Conservation (phyloP, 2,797 vertebrate species). For the Hephaestus fuliginosus region DNA sequence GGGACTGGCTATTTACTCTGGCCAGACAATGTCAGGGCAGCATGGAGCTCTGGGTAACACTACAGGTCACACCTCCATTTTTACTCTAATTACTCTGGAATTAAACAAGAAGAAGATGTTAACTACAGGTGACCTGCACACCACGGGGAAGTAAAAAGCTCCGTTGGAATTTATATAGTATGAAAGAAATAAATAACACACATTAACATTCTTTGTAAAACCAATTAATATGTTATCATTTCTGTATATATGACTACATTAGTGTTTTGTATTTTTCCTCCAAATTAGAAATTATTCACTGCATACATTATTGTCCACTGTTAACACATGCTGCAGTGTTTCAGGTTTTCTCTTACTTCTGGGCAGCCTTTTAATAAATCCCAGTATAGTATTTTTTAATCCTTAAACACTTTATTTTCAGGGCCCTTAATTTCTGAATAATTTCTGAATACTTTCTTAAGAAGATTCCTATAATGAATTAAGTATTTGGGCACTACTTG, state of each 20-base stretch:
- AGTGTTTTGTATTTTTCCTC: background rate
- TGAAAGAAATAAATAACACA: background rate
- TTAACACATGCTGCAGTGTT: background rate
- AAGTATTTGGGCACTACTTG: too few relatives aligned
- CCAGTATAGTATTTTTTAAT: too few relatives aligned
- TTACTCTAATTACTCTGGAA: constrained; percentile 54
- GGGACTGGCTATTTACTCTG: constrained; percentile 83
- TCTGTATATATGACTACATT: background rate
- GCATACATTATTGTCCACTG: background rate
- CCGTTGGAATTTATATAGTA: background rate
- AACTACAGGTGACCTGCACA: constrained; percentile 34
- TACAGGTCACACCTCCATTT: constrained; percentile 38
- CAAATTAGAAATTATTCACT: background rate
- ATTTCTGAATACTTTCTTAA: too few relatives aligned
- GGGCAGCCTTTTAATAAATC: background rate
- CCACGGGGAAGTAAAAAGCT: background rate
- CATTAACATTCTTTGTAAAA: background rate
- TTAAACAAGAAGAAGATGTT: constrained; percentile 41
- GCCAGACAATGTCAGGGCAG: constrained; percentile 38
- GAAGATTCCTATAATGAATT: too few relatives aligned
- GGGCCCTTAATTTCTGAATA: too few relatives aligned
- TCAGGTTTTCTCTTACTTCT: background rate
- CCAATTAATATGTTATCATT: background rate
- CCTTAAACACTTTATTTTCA: too few relatives aligned
- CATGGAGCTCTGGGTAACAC: constrained; percentile 27